These are phyloP conservation scores for Cyanocitta stelleri DNA, from an alignment of 2,113 vertebrate species.

Conservation along the genomic window DNA sequence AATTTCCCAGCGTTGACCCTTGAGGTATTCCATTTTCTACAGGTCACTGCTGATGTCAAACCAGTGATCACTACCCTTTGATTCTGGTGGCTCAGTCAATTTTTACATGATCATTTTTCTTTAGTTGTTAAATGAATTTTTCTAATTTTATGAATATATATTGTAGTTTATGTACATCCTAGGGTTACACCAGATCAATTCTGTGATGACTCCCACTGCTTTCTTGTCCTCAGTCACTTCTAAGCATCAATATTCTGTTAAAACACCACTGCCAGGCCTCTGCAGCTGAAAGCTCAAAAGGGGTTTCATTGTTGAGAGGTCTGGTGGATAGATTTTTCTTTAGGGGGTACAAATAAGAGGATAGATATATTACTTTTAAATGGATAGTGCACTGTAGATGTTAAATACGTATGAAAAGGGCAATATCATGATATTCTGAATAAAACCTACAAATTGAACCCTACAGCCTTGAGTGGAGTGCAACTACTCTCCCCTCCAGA, in stretches of 20 bases:
- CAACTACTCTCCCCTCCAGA: not conserved
- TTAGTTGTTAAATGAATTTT: not conserved
- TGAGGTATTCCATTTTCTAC: not conserved
- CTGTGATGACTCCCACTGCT: not conserved
- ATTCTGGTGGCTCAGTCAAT: not conserved
- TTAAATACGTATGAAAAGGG: not conserved
- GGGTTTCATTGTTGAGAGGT: not conserved
- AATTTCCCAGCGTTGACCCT: not conserved
- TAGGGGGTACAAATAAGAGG: not conserved
- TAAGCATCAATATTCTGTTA: not conserved
- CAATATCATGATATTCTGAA: not conserved
- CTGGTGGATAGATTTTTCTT: not conserved
- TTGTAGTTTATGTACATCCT: not conserved
- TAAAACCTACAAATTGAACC: not conserved
- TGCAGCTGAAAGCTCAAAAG: not conserved
- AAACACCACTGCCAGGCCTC: not conserved
- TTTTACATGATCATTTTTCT: not conserved
- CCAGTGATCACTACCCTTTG: not conserved
- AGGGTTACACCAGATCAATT: not conserved
- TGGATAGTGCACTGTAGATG: not conserved
- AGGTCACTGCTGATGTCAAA: not conserved
- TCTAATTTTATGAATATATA: not conserved
- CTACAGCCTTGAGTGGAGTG: not conserved
- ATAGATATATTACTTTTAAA: not conserved
- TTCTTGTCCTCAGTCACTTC: not conserved